phyloP scores from a whole-genome alignment of 30 jellyfish, hydroid and myxozoan species.

The Hydractinia echinata region DNA sequence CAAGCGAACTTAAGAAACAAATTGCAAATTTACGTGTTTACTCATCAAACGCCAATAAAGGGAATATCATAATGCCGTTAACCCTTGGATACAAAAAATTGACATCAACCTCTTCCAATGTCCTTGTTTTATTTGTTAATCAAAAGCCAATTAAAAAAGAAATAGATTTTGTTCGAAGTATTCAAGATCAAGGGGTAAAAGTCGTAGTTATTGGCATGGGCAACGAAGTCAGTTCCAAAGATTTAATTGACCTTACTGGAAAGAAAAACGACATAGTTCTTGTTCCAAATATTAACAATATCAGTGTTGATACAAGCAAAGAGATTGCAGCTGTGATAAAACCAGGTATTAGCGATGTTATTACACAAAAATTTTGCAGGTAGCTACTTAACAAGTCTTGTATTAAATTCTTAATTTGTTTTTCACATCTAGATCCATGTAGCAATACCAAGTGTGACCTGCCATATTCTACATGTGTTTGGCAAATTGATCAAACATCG shows the following conservation, averaged over 20 bases:
- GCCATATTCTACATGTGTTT: constrained; percentile 35
- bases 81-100: constrained; percentile 34
- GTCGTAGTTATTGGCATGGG: constrained; percentile 53
- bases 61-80: constrained; percentile 31
- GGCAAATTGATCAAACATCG: constrained; percentile 38
- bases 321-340: no score
- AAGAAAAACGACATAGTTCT: not conserved
- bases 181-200: constrained; percentile 47
- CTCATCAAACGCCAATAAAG: not conserved
- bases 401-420: not conserved
- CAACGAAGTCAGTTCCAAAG: not conserved
- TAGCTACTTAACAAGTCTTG: no score
- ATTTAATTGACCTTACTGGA: not conserved
- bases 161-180: constrained; percentile 19
- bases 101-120: constrained; percentile 36
- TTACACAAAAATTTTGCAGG: no score
- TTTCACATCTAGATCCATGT: constrained; percentile 61
- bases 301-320: not conserved
- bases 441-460: constrained; percentile 21
- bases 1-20: not conserved
- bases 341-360: no score
- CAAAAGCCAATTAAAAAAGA: constrained; percentile 18
- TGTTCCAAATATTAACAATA: not conserved
- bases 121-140: constrained; percentile 44
- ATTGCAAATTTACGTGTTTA: constrained; percentile 19